phyloP scores from a whole-genome alignment of 2,888 invertebrate genomes.

The Dynastes tityus region DNA sequence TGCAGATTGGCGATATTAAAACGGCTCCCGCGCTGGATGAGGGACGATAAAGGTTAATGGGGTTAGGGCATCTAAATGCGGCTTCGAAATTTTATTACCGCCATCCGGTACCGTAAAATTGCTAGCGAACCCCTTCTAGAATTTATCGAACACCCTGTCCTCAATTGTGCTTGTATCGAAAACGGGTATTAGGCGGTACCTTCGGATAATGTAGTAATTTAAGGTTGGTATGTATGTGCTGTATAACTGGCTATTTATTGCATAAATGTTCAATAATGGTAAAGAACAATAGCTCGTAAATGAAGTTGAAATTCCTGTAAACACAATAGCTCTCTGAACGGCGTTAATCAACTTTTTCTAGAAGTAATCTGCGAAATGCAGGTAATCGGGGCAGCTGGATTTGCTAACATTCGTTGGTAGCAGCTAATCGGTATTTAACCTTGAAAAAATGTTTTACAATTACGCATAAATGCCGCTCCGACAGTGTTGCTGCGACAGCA shows the following conservation, averaged over 20 bases:
- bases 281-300: not conserved
- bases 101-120: conserved; percentile 31
- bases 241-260: not conserved
- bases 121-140: conserved; percentile 17
- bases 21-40: conserved; percentile 51
- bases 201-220: conserved; percentile 11
- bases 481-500: no score
- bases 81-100: conserved; percentile 34
- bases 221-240: not conserved
- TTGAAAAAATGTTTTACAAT: no score
- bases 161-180: conserved; percentile 23
- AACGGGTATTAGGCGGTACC: not conserved
- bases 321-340: not conserved
- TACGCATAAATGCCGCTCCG: no score
- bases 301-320: not conserved
- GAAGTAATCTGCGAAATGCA: no score
- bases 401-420: no score
- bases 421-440: no score
- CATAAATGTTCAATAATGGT: not conserved
- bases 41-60: conserved; percentile 55
- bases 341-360: not conserved
- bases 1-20: conserved; percentile 55
- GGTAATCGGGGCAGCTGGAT: no score
- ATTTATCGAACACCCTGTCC: conserved; percentile 31
- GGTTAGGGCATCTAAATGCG: conserved; percentile 44